Conservation (phyloP, 2,797 vertebrate species). For the Eupleurogrammus muticus region DNA sequence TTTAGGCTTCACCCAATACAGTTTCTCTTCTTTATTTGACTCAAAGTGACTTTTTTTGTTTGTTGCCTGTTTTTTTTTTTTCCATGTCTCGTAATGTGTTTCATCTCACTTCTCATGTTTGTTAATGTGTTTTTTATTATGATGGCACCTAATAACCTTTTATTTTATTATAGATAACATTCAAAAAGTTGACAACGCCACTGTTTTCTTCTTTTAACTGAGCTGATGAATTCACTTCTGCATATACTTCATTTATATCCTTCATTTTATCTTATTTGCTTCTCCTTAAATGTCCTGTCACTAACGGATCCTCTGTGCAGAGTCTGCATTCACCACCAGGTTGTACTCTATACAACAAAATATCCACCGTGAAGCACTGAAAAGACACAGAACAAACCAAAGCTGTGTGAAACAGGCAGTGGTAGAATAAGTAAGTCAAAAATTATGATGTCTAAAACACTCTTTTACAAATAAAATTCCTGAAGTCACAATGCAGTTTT, state of each 20-base stretch:
- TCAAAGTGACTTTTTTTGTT: not conserved
- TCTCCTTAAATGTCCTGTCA: not conserved
- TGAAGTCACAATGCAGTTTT: too few species aligned
- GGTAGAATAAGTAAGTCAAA: not conserved
- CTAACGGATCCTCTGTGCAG: constrained; percentile 1
- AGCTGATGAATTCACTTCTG: not conserved
- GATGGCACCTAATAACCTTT: not conserved
- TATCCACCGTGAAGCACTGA: not conserved
- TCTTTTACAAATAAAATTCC: too few species aligned
- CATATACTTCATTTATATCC: not conserved
- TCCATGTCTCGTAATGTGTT: not conserved
- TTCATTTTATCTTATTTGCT: not conserved
- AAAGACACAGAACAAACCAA: not conserved
- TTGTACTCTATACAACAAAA: constrained; percentile 38
- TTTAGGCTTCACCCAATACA: not conserved
- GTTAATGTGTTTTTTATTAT: not conserved
- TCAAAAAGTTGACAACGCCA: not conserved
- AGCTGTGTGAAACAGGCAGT: not conserved
- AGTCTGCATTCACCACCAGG: constrained; percentile 51
- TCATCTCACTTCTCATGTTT: not conserved
- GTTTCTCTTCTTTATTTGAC: not conserved
- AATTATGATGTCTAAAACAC: too few species aligned
- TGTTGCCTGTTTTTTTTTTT: not conserved
- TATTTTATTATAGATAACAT: not conserved
- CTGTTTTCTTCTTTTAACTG: not conserved